Conservation (phyloP, 2,113 vertebrate species). For the Noctilio leporinus region DNA sequence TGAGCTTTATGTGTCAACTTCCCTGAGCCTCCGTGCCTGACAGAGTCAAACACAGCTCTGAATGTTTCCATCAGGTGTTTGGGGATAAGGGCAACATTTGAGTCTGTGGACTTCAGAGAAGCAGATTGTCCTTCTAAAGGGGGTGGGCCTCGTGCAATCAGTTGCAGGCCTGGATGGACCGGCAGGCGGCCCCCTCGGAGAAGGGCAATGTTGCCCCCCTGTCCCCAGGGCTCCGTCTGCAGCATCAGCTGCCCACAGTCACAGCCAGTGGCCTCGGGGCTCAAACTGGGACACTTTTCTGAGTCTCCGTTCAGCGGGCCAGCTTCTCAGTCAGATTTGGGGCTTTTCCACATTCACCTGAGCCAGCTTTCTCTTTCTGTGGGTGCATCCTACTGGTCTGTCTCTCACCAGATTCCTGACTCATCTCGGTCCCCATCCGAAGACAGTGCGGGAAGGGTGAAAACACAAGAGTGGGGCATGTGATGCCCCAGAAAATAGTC, state of each 20-base stretch:
- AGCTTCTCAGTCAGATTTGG: no score
- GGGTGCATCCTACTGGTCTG: accelerated
- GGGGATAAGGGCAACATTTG: neutral
- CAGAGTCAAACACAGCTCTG: neutral
- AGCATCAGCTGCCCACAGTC: accelerated
- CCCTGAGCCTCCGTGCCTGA: neutral
- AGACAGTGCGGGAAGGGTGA: neutral
- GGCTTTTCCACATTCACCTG: accelerated
- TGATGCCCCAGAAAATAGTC: neutral
- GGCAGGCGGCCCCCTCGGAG: neutral
- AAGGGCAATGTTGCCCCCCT: accelerated
- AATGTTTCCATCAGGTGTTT: neutral
- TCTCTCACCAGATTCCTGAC: neutral
- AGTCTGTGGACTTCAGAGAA: neutral
- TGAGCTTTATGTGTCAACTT: accelerated
- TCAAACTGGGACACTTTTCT: accelerated
- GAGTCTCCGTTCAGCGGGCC: no score
- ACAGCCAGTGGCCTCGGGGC: accelerated
- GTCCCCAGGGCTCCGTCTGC: neutral
- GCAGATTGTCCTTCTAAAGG: accelerated
- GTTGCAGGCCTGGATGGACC: accelerated
- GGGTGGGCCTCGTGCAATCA: neutral
- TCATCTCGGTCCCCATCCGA: neutral
- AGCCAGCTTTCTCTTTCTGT: neutral
- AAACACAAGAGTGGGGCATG: neutral